These are phyloP conservation scores for Camelus dromedarius DNA, from an alignment of 2,113 vertebrate species.

Conservation along the genomic window DNA sequence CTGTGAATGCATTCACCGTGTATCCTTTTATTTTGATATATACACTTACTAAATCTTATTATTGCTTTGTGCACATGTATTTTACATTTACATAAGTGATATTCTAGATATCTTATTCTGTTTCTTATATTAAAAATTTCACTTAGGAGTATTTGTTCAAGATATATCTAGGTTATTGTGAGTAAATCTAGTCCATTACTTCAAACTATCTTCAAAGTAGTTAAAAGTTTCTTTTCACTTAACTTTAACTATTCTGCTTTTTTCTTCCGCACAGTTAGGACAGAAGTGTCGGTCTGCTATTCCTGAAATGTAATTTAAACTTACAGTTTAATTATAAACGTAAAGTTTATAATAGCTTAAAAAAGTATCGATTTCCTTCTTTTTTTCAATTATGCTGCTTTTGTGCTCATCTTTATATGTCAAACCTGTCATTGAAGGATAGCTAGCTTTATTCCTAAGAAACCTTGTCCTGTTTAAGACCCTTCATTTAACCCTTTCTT, in stretches of 20 bases:
- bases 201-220: not conserved
- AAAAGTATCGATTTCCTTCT: not conserved
- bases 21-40: not conserved
- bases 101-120: not conserved
- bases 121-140: not conserved
- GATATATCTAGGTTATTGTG: not conserved
- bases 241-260: not conserved
- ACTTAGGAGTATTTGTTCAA: conserved; percentile 23
- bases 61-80: not conserved
- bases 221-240: not conserved
- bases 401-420: not conserved
- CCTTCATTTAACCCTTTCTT: not conserved
- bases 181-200: not conserved
- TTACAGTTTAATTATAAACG: not conserved
- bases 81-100: not conserved
- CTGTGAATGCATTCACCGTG: not conserved
- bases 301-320: not conserved
- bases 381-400: not conserved
- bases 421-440: not conserved
- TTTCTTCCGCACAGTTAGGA: not conserved
- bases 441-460: not conserved
- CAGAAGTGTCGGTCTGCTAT: not conserved
- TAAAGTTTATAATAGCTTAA: not conserved
- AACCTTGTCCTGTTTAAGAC: not conserved
- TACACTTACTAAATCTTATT: not conserved